Conservation (phyloP, 2,888 invertebrate genomes). For the Zaprionus lineosus region DNA sequence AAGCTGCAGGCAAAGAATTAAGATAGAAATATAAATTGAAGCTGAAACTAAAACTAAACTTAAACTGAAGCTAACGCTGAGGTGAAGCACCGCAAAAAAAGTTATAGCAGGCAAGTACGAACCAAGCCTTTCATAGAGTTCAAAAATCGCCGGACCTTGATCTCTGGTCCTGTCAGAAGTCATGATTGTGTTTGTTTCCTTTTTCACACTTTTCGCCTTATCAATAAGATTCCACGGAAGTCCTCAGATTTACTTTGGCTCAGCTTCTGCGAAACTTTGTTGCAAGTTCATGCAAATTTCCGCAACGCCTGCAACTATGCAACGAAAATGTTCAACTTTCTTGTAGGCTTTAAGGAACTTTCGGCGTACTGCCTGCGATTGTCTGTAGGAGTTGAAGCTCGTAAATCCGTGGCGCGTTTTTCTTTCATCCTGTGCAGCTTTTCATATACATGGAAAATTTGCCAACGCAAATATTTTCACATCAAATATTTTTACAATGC, state of each 20-base stretch:
- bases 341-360: constrained; percentile 10
- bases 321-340: constrained; percentile 18
- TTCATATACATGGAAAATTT: constrained; percentile 30
- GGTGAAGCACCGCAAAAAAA: constrained; percentile 15
- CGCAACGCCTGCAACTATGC: constrained; percentile 27
- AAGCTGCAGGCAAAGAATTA: constrained; percentile 18
- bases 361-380: not conserved
- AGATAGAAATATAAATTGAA: constrained; percentile 38
- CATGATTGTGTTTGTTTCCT: too few species aligned
- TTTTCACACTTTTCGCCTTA: too few species aligned
- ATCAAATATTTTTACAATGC: constrained; percentile 58
- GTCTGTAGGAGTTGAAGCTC: constrained; percentile 3
- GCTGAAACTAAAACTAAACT: constrained; percentile 29
- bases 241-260: not conserved
- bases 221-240: too few species aligned
- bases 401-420: constrained; percentile 22
- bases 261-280: not conserved
- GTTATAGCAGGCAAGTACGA: constrained; percentile 45
- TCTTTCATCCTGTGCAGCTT: constrained; percentile 26
- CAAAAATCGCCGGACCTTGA: too few species aligned
- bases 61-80: not conserved
- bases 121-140: not conserved
- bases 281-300: not conserved
- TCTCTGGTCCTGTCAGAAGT: too few species aligned
- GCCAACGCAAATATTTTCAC: constrained; percentile 38